phyloP scores from a whole-genome alignment of 1,140 invertebrate species.

The Leptopilina boulardi region DNA sequence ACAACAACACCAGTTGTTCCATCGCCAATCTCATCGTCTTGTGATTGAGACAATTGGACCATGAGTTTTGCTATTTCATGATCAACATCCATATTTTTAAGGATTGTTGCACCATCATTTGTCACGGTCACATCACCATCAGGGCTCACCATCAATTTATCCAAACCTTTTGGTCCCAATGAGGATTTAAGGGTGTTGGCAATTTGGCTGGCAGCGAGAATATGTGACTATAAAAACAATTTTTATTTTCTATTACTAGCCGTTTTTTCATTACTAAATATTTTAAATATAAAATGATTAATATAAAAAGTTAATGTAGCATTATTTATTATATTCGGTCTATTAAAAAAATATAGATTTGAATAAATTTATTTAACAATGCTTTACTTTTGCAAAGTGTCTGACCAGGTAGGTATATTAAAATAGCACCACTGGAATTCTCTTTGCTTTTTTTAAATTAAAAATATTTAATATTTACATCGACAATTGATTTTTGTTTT shows the following conservation, averaged over 20 bases:
- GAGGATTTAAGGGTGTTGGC: constrained; percentile 94
- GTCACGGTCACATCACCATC: constrained; percentile 99
- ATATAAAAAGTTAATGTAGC: too few species aligned
- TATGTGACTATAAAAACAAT: constrained; percentile 91
- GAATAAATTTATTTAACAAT: constrained; percentile 4
- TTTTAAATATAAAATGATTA: too few species aligned
- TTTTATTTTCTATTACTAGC: background rate
- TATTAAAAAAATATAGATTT: constrained; percentile 11
- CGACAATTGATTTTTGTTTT: constrained; percentile 17
- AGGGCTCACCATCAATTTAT: constrained; percentile 97
- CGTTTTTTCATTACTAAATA: too few species aligned
- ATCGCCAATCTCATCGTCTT: constrained; percentile 99
- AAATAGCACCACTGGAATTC: constrained; percentile 24
- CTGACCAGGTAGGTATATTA: constrained; percentile 31
- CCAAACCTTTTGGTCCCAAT: constrained; percentile 96
- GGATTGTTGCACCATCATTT: constrained; percentile 99
- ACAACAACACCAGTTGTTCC: constrained; percentile 99
- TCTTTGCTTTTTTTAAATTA: background rate
- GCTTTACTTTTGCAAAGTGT: constrained; percentile 6
- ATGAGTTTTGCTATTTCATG: constrained; percentile 99
- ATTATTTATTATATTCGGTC: background rate
- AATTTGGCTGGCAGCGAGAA: constrained; percentile 94
- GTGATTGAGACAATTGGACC: constrained; percentile 98
- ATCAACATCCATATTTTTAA: constrained; percentile 99
- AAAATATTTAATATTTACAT: constrained; percentile 18